phyloP scores from a whole-genome alignment of 2,797 vertebrate genomes.

The Melanotaenia nigrans region DNA sequence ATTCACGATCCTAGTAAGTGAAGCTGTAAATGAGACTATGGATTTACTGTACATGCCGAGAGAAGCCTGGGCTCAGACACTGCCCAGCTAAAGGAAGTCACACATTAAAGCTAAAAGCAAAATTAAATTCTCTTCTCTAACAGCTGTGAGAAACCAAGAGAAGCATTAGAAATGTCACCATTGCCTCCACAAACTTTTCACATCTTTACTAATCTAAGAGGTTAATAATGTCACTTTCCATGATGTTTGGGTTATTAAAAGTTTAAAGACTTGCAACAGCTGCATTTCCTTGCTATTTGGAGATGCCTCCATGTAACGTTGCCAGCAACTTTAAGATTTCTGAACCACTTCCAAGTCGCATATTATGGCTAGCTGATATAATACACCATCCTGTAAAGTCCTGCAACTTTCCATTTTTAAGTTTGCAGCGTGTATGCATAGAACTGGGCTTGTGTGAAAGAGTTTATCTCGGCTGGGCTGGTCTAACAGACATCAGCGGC shows the following conservation, averaged over 20 bases:
- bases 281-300: constrained; percentile 25
- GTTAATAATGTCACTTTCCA: constrained; percentile 19
- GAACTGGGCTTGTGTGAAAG: constrained; percentile 39
- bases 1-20: constrained; percentile 21
- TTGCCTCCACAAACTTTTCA: constrained; percentile 21
- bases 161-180: constrained; percentile 4
- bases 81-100: constrained; percentile 43
- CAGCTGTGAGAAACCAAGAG: constrained; percentile 28
- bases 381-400: constrained; percentile 21
- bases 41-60: constrained; percentile 12
- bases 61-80: constrained; percentile 15
- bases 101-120: constrained; percentile 44
- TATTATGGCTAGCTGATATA: constrained; percentile 22
- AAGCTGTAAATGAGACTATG: constrained; percentile 27
- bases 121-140: constrained; percentile 29
- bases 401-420: constrained; percentile 29
- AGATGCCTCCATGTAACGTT: constrained; percentile 29
- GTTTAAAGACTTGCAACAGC: constrained; percentile 41
- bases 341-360: constrained; percentile 38
- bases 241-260: constrained; percentile 35
- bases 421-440: constrained; percentile 17
- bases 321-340: constrained; percentile 40
- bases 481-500: constrained; percentile 60
- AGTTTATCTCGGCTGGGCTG: constrained; percentile 54
- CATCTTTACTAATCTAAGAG: not conserved